Base-by-base conservation (phyloP, 2,113 vertebrate species). In the Carassius auratus region DNA sequence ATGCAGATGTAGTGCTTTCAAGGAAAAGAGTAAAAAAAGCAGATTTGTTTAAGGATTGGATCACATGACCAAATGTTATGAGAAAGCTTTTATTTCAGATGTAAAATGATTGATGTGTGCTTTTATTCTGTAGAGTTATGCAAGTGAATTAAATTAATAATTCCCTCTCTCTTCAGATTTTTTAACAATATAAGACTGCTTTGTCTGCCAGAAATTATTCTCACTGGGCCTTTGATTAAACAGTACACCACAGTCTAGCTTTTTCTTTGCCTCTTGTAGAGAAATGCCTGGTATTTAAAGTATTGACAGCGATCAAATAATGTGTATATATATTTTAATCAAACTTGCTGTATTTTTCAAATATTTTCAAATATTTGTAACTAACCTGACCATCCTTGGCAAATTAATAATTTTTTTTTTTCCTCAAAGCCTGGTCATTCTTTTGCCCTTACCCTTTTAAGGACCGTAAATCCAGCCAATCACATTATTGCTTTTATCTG, bases 61-160 rank as follows among this genome's bases (percentile, higher is more conserved):
- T 52, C 42, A 48, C 45, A 50, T 52, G 62, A 68, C 23, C 52
- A 33, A 69, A 33, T 33, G 45, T 33, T 9, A 52, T 14, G 23
- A 30, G 30, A 30, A 2, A 30, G 36, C 78, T 48, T 80, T 80
- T 64, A 80, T 80, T 80, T n/a, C 7, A 45, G n/a, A 9, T n/a
- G 36, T 69, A 52, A 69, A 36, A 82, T 66, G 62, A 82, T 33
- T 69, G 17, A 82, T 69, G 64, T n/a, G 78, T 80, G 59, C 38
- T 48, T 80, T 48, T 80, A 80, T 5, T 7, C 30, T 30, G 30
- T 30, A 30, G 30, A 30, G 30, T 30, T 30, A 64, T 5, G 17
- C 38, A 38, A 17, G n/a, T 26, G 59, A 64, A 80, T 80, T 48
- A 64, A 64, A 64, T 66, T 1, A 66, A 59, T 80, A 17, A 80